A percentile compares a stretch with the other conserved stretches of the same genome.
phyloP scores from a whole-genome alignment of 2,888 invertebrate species.

The Tromatobia lineatoria region DNA sequence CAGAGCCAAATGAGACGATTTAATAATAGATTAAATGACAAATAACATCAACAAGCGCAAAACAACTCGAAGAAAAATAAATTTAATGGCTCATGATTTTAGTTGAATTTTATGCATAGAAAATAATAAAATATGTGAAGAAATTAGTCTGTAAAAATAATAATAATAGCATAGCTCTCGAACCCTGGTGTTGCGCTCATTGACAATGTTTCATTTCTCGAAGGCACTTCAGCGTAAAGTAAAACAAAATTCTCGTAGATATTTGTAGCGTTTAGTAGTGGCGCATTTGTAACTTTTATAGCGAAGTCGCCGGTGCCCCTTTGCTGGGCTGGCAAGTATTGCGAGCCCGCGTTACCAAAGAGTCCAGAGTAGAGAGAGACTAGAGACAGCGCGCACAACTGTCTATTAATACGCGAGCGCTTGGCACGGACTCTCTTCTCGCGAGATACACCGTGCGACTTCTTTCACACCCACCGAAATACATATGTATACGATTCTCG shows the following conservation, averaged over 20 bases:
- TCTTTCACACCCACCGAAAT: constrained; percentile 30
- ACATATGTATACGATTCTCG: neutral
- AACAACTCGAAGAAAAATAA: neutral
- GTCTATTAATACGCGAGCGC: constrained; percentile 71
- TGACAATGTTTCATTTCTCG: neutral
- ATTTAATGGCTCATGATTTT: neutral
- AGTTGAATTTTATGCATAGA: neutral
- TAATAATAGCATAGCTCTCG: neutral
- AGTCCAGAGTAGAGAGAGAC: constrained; percentile 54
- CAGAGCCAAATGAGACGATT: neutral
- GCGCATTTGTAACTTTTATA: constrained; percentile 1
- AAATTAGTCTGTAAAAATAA: neutral
- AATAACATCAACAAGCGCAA: neutral
- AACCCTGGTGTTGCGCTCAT: constrained; percentile 16
- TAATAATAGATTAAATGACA: neutral
- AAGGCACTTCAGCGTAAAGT: neutral
- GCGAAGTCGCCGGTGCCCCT: constrained; percentile 55
- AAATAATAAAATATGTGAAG: neutral
- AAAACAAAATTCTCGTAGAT: neutral
- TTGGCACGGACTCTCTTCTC: constrained; percentile 69
- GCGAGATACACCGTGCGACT: constrained; percentile 48
- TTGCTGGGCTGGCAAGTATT: constrained; percentile 45
- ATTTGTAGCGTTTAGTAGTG: neutral
- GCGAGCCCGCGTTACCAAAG: constrained; percentile 56
- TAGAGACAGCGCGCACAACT: constrained; percentile 64